These are phyloP conservation scores for Prinia subflava DNA, from an alignment of 2,113 vertebrate genomes.

Conservation along the genomic window DNA sequence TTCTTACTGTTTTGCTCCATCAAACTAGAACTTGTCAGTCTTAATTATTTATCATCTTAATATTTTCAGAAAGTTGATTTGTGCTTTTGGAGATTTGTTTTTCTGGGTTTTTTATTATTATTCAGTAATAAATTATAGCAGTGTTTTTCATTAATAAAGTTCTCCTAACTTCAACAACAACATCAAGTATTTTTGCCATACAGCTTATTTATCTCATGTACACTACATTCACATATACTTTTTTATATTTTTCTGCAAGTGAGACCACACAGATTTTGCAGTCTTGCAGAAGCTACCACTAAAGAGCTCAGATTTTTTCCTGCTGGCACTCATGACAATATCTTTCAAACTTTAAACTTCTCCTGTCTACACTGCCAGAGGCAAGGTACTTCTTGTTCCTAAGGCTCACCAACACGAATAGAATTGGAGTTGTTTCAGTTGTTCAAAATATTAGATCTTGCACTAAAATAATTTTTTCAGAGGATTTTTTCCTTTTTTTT, in stretches of 20 bases:
- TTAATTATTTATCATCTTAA: not conserved
- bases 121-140: not conserved
- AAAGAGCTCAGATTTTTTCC: not conserved
- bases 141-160: not conserved
- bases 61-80: not conserved
- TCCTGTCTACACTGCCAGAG: not conserved
- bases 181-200: not conserved
- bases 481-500: too few relatives aligned
- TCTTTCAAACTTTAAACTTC: not conserved
- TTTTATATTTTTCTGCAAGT: not conserved
- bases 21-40: not conserved
- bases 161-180: not conserved
- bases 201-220: not conserved
- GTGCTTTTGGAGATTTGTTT: not conserved
- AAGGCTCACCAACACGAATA: not conserved
- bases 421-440: not conserved
- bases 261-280: not conserved
- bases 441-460: not conserved
- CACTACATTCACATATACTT: not conserved
- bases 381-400: not conserved
- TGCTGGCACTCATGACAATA: not conserved
- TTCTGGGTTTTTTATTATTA: too few relatives aligned
- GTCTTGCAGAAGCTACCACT: not conserved
- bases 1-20: not conserved
- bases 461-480: not conserved